These are phyloP conservation scores for Boloria selene DNA, from an alignment of 2,888 invertebrate species.

Conservation along the genomic window DNA sequence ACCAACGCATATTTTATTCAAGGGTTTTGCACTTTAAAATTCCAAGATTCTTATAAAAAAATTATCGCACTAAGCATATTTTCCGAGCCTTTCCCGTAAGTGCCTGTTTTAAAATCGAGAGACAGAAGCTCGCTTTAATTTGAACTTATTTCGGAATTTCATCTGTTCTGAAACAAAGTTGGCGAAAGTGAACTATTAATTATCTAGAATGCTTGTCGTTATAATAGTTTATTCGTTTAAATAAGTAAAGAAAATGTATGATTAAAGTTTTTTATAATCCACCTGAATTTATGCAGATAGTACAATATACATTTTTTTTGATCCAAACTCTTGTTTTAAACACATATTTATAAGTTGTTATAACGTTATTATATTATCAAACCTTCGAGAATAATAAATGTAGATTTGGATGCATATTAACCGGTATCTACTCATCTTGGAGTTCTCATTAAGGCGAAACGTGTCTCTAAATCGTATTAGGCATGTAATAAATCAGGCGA, in stretches of 20 bases:
- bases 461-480: slow-evolving; percentile 25
- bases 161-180: slow-evolving; percentile 32
- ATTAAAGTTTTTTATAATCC: neutral
- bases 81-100: slow-evolving; percentile 29
- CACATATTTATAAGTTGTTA: too few species aligned
- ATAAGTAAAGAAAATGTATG: neutral
- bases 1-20: slow-evolving; percentile 24
- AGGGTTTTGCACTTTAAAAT: slow-evolving; percentile 34
- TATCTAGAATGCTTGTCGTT: neutral
- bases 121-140: slow-evolving; percentile 37
- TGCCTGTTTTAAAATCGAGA: slow-evolving; percentile 35
- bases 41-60: slow-evolving; percentile 34
- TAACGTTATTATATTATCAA: too few species aligned
- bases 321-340: too few species aligned
- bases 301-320: too few species aligned
- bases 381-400: too few species aligned
- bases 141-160: slow-evolving; percentile 36
- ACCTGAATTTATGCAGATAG: neutral
- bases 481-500: slow-evolving; percentile 39
- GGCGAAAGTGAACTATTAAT: slow-evolving; percentile 19
- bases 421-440: slow-evolving; percentile 28
- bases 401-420: slow-evolving; percentile 11
- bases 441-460: slow-evolving; percentile 28
- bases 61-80: slow-evolving; percentile 36
- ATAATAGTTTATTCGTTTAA: neutral